phyloP scores from a whole-genome alignment of 1,140 invertebrate species.

The Sitobion miscanthi region DNA sequence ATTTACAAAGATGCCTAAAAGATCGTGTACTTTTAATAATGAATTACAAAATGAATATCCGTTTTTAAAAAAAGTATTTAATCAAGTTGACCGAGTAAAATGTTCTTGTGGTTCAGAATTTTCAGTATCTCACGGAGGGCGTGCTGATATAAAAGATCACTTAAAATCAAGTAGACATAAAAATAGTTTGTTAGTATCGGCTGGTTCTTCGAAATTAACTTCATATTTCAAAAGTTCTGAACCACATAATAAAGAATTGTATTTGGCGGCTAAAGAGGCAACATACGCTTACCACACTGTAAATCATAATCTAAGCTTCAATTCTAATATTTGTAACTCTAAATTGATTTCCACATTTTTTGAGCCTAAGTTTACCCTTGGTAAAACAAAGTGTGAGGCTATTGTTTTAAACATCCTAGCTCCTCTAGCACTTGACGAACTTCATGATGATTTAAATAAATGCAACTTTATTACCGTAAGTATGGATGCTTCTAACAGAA shows the following conservation, averaged over 20 bases:
- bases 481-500: constrained; percentile 59
- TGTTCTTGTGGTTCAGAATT: background rate
- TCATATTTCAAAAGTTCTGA: constrained; percentile 18
- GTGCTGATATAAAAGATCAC: constrained; percentile 44
- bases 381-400: constrained; percentile 58
- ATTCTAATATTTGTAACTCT: constrained; percentile 60
- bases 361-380: constrained; percentile 57
- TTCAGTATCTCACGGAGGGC: background rate
- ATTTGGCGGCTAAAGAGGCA: constrained; percentile 58
- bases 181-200: background rate
- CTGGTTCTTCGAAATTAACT: background rate
- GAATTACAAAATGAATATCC: constrained; percentile 7
- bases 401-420: constrained; percentile 55
- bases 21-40: background rate
- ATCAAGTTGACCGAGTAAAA: background rate
- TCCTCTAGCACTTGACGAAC: constrained; percentile 54
- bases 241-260: background rate
- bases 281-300: constrained; percentile 59
- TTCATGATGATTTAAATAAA: constrained; percentile 57
- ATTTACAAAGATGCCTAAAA: background rate
- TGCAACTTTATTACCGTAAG: constrained; percentile 58
- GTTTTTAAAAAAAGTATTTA: background rate
- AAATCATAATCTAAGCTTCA: constrained; percentile 58
- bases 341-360: constrained; percentile 58
- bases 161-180: constrained; percentile 29